phyloP scores from a whole-genome alignment of 1,140 invertebrate species.

The Pogonognathellus flavescens region DNA sequence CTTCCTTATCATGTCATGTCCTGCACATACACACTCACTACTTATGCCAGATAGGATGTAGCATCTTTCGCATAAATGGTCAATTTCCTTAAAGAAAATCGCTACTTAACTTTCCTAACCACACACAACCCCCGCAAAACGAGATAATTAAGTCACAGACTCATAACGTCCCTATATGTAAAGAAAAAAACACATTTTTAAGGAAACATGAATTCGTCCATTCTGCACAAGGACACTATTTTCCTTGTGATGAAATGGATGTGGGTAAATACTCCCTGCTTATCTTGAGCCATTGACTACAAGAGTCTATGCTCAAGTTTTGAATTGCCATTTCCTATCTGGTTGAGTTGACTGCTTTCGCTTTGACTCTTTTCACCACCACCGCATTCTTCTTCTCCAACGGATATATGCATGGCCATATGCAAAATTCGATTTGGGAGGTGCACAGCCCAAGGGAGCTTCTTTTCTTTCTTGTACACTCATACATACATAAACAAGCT shows the following conservation, averaged over 20 bases:
- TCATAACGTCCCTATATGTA: not conserved
- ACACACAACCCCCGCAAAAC: not conserved
- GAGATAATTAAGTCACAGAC: slow-evolving; percentile 29
- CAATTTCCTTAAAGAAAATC: slow-evolving; percentile 40
- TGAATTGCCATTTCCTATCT: slow-evolving; percentile 50
- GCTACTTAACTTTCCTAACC: slow-evolving; percentile 8
- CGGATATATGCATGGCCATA: slow-evolving; percentile 35
- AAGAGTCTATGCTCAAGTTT: not conserved
- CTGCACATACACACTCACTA: slow-evolving; percentile 10
- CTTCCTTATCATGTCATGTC: slow-evolving; percentile 39
- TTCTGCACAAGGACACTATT: not conserved
- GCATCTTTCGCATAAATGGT: slow-evolving; percentile 22
- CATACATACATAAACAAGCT: slow-evolving; percentile 26
- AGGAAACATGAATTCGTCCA: not conserved
- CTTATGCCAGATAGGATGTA: not conserved
- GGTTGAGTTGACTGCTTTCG: slow-evolving; percentile 19
- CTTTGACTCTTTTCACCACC: slow-evolving; percentile 16
- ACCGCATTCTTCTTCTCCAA: not conserved
- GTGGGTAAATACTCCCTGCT: slow-evolving; percentile 13
- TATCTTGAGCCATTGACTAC: not conserved
- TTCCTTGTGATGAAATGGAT: slow-evolving; percentile 31
- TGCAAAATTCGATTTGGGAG: slow-evolving; percentile 41
- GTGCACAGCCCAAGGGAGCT: slow-evolving; percentile 42
- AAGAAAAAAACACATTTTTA: not conserved
- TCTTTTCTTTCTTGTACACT: slow-evolving; percentile 23